These are phyloP conservation scores for Venturia canescens DNA, from an alignment of 1,140 invertebrate genomes.

Conservation along the genomic window DNA sequence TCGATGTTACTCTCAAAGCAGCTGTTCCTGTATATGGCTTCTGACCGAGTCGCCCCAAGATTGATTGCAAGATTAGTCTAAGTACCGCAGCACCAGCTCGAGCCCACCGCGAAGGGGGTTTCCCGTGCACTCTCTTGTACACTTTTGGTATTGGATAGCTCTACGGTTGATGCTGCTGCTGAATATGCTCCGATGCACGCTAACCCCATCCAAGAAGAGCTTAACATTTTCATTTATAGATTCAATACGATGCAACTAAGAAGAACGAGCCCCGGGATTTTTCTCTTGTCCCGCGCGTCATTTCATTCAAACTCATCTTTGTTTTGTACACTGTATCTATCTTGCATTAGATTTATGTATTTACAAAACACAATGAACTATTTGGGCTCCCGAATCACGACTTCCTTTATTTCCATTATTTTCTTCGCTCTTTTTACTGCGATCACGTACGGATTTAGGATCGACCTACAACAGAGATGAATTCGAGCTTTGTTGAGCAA, in stretches of 20 bases:
- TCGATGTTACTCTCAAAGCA: slow-evolving; percentile 49
- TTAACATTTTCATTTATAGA: slow-evolving; percentile 38
- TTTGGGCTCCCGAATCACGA: slow-evolving; percentile 23
- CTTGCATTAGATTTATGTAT: slow-evolving; percentile 41
- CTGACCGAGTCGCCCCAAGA: slow-evolving; percentile 60
- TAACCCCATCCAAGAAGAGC: slow-evolving; percentile 32
- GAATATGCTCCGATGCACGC: slow-evolving; percentile 52
- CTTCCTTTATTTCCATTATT: slow-evolving; percentile 34
- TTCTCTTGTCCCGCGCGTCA: slow-evolving; percentile 47
- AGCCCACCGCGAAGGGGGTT: slow-evolving; percentile 40
- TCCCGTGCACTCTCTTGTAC: neutral
- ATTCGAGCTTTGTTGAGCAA: neutral
- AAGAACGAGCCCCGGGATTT: slow-evolving; percentile 3
- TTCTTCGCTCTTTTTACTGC: neutral
- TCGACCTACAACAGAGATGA: neutral
- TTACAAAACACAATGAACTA: slow-evolving; percentile 14
- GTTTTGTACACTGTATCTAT: slow-evolving; percentile 46
- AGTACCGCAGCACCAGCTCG: slow-evolving; percentile 54
- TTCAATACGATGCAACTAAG: slow-evolving; percentile 21
- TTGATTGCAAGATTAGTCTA: slow-evolving; percentile 64
- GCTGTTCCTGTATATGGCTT: slow-evolving; percentile 56
- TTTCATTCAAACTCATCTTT: slow-evolving; percentile 49
- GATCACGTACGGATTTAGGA: neutral
- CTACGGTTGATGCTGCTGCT: slow-evolving; percentile 25
- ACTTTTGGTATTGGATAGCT: slow-evolving; percentile 39